A percentile compares a stretch with the other conserved stretches of the same genome.
Evolutionary conservation across 2,797 vertebrate genomes (phyloP).

Genomic region (Nyctalus aviator): DNA sequence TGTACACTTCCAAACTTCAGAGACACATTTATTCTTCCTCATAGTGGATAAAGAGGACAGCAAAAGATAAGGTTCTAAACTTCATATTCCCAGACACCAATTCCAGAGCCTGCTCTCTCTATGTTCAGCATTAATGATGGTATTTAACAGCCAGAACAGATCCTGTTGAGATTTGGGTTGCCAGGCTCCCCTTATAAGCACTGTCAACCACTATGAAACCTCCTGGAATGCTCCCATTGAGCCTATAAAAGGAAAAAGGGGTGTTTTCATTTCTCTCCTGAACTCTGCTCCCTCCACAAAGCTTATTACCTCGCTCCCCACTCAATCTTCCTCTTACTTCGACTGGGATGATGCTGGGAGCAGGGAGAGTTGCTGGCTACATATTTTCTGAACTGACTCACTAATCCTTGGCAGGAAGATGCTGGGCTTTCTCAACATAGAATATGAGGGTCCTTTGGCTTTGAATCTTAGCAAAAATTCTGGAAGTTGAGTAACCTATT

Average conservation of each 20-base stretch:
- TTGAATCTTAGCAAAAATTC: conserved; percentile 37
- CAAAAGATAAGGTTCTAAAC: neutral
- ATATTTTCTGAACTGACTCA: neutral
- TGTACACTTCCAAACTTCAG: neutral
- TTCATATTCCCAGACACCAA: neutral
- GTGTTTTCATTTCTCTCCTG: neutral
- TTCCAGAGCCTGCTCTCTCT: neutral
- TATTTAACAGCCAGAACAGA: neutral
- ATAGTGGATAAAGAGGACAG: neutral
- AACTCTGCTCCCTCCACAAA: neutral
- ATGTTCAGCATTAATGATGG: neutral
- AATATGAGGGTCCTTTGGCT: neutral
- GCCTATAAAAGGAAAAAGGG: neutral
- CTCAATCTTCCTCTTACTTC: neutral
- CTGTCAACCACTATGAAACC: neutral
- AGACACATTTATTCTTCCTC: neutral
- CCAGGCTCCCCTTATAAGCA: neutral
- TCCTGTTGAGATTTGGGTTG: neutral
- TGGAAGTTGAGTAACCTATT: neutral
- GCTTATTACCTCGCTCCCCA: neutral
- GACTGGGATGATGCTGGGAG: neutral
- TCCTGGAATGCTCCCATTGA: neutral
- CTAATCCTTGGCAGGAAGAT: neutral
- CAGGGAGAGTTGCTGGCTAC: neutral
- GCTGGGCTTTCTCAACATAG: neutral